Evolutionary conservation across 2,888 invertebrate genomes (phyloP), one percentile per base, ranked within the genome.

Genomic region (Timema cristinae): DNA sequence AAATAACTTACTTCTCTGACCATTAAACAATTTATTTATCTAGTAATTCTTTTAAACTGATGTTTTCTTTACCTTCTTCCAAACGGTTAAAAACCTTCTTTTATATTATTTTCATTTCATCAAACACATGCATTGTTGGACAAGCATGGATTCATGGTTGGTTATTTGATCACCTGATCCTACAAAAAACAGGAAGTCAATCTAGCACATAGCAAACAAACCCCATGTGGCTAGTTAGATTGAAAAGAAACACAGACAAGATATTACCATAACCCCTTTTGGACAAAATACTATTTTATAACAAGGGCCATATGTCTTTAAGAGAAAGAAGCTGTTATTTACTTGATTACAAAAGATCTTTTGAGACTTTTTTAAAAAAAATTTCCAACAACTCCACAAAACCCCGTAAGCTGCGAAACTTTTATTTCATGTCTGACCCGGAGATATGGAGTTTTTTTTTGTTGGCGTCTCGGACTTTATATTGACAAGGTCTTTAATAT

Each of bases 51-150:
- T 68, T 48, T 54, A 68, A 54, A 54, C 54, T 68, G 32, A 63
- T 63, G 63, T 54, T 52, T 68, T 68, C 54, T 32, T 47, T 52
- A 68, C 56, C 68, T 68, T 63, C 63, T 47, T 73, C 70, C 71
- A 70, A 73, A 73, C 54, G 51, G 70, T 68, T 73, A 73, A 70
- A 73, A 63, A 70, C 61, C 32, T 52, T 73, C 52, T 70, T 66
- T n/a, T 52, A 68, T 56, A 59, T 71, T 66, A 66, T 68, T 73
- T 66, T 70, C 70, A 73, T 73, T 75, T 75, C 74, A 73, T 74
- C 73, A 75, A 75, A 75, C 75, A 75, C 75, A 75, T 75, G 75
- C 75, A 75, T 75, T 74, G 74, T 73, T 75, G 73, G 75, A 75
- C 75, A 75, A 75, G 75, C 75, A 75, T 75, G 75, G 73, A 73